Percentiles rank a stretch among this genome's conserved stretches.
Conservation (phyloP, 2,888 invertebrate genomes). For the Megastigmus dorsalis region DNA sequence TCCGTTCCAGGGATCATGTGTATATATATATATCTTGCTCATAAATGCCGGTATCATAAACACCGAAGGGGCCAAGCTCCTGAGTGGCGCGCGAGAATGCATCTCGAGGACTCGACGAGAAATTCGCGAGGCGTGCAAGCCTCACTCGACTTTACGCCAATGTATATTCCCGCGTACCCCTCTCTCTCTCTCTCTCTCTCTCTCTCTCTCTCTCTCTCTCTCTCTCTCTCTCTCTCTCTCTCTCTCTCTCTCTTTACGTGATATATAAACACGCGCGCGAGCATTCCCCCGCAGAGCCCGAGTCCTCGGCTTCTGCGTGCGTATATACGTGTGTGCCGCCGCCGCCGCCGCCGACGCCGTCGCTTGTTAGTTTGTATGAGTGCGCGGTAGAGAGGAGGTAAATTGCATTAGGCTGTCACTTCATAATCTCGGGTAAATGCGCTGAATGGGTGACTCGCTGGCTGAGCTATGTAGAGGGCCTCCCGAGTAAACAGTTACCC, state of each 20-base stretch:
- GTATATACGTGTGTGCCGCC: background rate
- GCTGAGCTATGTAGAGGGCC: slow-evolving; percentile 1
- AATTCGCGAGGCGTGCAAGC: slow-evolving; percentile 11
- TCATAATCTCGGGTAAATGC: slow-evolving; percentile 43
- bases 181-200: no score
- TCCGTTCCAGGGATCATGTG: no score
- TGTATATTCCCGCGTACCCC: background rate
- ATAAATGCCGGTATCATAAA: slow-evolving; percentile 6
- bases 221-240: no score
- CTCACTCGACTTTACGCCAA: slow-evolving; percentile 16
- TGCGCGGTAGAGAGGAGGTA: background rate
- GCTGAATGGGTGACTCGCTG: slow-evolving; percentile 31
- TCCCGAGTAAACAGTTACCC: slow-evolving; percentile 22
- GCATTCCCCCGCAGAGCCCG: no score
- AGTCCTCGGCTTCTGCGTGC: background rate
- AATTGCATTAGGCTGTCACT: slow-evolving; percentile 45
- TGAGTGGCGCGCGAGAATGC: background rate
- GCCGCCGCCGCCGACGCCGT: no score
- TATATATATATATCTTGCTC: no score
- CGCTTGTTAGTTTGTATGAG: background rate
- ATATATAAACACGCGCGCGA: background rate
- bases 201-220: background rate
- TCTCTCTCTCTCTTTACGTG: background rate
- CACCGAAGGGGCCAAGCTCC: background rate
- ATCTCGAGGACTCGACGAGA: slow-evolving; percentile 4